phyloP scores from a whole-genome alignment of 2,888 invertebrate genomes.

The Tipula unca region DNA sequence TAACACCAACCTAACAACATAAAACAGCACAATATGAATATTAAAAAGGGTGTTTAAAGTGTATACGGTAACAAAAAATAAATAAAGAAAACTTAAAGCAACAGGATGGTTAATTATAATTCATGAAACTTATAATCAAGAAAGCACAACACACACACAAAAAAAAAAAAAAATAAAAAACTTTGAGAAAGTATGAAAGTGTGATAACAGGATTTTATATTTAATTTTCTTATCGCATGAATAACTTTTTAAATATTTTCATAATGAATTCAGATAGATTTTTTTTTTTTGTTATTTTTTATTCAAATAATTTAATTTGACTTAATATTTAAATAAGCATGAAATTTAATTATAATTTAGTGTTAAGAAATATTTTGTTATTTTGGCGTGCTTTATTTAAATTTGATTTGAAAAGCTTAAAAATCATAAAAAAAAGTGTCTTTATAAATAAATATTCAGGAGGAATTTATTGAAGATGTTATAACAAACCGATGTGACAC shows the following conservation, averaged over 20 bases:
- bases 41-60: background rate
- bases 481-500: background rate
- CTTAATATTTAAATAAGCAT: slow-evolving; percentile 8
- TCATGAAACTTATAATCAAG: slow-evolving; percentile 14
- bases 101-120: slow-evolving; percentile 14
- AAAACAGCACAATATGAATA: background rate
- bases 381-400: background rate
- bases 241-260: background rate
- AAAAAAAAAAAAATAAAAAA: background rate
- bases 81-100: background rate
- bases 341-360: slow-evolving; percentile 14
- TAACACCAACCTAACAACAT: background rate
- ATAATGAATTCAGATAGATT: slow-evolving; percentile 14
- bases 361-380: background rate
- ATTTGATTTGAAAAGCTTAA: background rate
- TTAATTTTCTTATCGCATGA: slow-evolving; percentile 14
- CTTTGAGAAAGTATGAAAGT: slow-evolving; percentile 8
- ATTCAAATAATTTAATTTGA: slow-evolving; percentile 8
- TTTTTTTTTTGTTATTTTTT: background rate
- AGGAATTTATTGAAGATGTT: background rate
- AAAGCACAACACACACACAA: background rate
- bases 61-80: background rate
- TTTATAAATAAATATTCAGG: background rate
- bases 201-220: slow-evolving; percentile 14
- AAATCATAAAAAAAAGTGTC: background rate